These are phyloP conservation scores for Harpegnathos saltator DNA, from an alignment of 1,140 invertebrate species.

Conservation along the genomic window DNA sequence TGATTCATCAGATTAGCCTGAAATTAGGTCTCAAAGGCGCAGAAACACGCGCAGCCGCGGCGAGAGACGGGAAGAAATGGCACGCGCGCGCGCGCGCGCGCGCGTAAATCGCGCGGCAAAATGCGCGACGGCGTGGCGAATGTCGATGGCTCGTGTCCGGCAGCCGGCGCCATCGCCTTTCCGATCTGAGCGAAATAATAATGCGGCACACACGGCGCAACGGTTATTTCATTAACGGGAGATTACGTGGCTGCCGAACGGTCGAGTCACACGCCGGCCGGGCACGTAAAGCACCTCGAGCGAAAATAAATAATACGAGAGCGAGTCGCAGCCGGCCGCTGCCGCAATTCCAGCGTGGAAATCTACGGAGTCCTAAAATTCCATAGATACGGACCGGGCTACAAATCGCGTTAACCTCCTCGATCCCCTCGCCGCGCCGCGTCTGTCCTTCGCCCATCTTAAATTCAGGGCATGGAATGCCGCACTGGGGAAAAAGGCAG, in stretches of 20 bases:
- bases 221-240: constrained; percentile 13
- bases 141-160: too few species aligned
- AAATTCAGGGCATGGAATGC: constrained; percentile 61
- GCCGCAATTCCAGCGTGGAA: constrained; percentile 30
- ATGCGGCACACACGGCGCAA: background rate
- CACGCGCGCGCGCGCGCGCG: too few species aligned
- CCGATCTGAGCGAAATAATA: background rate
- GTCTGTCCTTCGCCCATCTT: constrained; percentile 44
- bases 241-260: constrained; percentile 10
- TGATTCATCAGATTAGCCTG: too few species aligned
- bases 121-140: too few species aligned
- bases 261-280: constrained; percentile 25
- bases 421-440: background rate
- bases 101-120: too few species aligned
- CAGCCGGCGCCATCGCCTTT: too few species aligned
- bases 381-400: constrained; percentile 54
- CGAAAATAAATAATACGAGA: constrained; percentile 46
- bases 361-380: constrained; percentile 56
- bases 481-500: constrained; percentile 52
- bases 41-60: too few species aligned
- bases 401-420: constrained; percentile 57
- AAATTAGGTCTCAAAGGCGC: too few species aligned
- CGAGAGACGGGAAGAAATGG: too few species aligned
- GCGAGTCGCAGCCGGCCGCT: constrained; percentile 35
- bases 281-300: constrained; percentile 34